Evolutionary conservation across 2,888 invertebrate species (phyloP).

Genomic region (Andrena chrysosceles): DNA sequence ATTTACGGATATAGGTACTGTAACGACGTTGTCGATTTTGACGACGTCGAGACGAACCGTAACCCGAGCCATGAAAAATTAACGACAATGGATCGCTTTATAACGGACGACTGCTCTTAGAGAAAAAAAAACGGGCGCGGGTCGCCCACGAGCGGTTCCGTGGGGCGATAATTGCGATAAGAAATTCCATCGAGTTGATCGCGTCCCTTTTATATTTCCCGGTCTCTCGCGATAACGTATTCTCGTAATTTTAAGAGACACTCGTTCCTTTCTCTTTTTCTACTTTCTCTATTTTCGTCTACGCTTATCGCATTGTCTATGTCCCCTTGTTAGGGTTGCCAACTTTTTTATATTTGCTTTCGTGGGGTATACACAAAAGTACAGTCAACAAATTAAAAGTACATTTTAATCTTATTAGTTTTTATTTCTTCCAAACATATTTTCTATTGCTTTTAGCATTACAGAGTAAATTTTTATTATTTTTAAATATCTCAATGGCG

Average conservation of each 20-base stretch:
- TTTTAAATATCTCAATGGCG: too few species aligned
- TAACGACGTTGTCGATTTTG: too few species aligned
- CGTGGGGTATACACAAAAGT: too few species aligned
- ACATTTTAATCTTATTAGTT: too few species aligned
- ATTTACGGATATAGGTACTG: background rate
- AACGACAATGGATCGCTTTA: background rate
- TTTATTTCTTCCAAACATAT: too few species aligned
- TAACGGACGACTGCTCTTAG: background rate
- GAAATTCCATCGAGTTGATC: slow-evolving; percentile 42
- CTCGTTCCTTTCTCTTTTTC: background rate
- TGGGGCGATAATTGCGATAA: slow-evolving; percentile 50
- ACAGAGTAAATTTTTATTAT: too few species aligned
- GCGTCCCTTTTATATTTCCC: background rate
- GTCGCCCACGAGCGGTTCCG: slow-evolving; percentile 1
- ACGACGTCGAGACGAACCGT: background rate
- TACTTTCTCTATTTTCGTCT: background rate
- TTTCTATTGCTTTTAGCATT: too few species aligned
- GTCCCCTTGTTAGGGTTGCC: too few species aligned
- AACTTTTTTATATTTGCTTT: too few species aligned
- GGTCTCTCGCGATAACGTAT: background rate
- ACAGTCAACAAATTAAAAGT: too few species aligned
- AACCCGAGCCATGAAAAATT: background rate
- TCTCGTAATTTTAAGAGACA: slow-evolving; percentile 17
- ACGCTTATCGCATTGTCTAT: too few species aligned
- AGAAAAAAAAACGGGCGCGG: background rate